These are phyloP conservation scores for Enoplolaimus lenunculus DNA, from an alignment of 2,888 invertebrate species.

Conservation along the genomic window DNA sequence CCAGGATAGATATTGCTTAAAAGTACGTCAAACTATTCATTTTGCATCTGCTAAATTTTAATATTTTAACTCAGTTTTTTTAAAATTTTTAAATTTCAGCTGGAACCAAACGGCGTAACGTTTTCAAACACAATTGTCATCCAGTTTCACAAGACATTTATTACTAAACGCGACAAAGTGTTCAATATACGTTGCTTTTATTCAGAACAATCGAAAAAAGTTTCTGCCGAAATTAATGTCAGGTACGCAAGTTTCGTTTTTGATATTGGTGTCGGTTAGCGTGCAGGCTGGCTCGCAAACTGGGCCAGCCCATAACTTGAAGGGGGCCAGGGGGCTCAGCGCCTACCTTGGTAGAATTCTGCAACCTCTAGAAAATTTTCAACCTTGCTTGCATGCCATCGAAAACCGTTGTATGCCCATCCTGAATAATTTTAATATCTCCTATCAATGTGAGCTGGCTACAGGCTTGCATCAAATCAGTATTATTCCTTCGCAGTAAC, in stretches of 20 bases:
- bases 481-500: no score
- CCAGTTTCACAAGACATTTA: conserved; percentile 22
- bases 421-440: no score
- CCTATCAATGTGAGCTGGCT: no score
- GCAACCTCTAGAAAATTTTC: no score
- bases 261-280: not conserved
- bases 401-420: no score
- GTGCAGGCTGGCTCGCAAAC: not conserved
- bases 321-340: no score
- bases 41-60: not conserved
- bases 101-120: conserved; percentile 20
- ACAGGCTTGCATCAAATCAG: no score
- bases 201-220: conserved; percentile 19
- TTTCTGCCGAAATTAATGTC: conserved; percentile 20
- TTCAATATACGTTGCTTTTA: conserved; percentile 23
- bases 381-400: no score
- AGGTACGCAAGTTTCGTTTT: conserved; percentile 21
- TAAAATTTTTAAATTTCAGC: conserved; percentile 12
- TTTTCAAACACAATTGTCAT: conserved; percentile 23
- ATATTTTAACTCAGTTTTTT: no score
- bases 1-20: not conserved
- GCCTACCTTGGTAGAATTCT: no score
- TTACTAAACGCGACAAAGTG: conserved; percentile 23
- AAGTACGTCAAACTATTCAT: not conserved
- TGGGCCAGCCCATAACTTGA: no score